Evolutionary conservation across 2,797 vertebrate species (phyloP).

Genomic region (Premnoplex brunnescens): DNA sequence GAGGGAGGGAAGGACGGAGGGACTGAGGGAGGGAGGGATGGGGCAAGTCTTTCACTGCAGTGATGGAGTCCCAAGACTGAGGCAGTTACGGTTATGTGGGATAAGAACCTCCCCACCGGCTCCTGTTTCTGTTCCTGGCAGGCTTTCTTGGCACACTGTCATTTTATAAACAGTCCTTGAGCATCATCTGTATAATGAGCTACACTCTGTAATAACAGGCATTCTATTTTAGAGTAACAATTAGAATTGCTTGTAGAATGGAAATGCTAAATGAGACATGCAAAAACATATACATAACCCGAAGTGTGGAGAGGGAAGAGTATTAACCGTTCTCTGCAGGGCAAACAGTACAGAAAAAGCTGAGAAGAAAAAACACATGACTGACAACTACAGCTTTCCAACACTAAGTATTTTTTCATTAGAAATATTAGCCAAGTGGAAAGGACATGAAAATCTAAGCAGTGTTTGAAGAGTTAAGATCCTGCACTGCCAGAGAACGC

Average conservation of each 20-base stretch:
- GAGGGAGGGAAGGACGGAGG: background rate
- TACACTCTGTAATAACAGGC: background rate
- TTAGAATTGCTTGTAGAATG: slow-evolving; percentile 27
- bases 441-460: background rate
- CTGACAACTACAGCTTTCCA: background rate
- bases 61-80: background rate
- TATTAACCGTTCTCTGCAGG: background rate
- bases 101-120: background rate
- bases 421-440: background rate
- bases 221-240: slow-evolving; percentile 6
- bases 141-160: background rate
- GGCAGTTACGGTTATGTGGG: background rate
- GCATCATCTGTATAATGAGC: slow-evolving; percentile 10
- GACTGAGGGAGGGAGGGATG: background rate
- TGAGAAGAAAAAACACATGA: background rate
- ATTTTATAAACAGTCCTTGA: slow-evolving; percentile 4
- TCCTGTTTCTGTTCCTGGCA: slow-evolving; percentile 12
- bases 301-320: background rate
- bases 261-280: slow-evolving; percentile 19
- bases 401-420: background rate
- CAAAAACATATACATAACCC: background rate
- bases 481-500: background rate
- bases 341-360: background rate
- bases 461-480: background rate
- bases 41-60: background rate